A percentile compares a stretch with the other conserved stretches of the same genome.
These are phyloP conservation scores for Mustelus asterias DNA, from an alignment of 2,113 vertebrate species.

Conservation along the genomic window DNA sequence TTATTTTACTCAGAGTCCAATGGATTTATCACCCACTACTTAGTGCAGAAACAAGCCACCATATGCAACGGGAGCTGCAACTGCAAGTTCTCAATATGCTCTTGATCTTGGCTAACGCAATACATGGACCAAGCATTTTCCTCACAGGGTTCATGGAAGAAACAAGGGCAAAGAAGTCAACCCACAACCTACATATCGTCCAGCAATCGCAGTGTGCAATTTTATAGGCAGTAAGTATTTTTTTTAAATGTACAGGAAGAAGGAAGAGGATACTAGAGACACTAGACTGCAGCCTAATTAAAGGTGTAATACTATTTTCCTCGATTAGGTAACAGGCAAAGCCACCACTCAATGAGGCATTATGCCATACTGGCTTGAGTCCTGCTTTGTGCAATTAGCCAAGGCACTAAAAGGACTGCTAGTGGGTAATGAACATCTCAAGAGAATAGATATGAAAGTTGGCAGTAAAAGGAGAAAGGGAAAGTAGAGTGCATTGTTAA, in stretches of 20 bases:
- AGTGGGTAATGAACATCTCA: background rate
- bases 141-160: background rate
- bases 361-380: background rate
- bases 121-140: background rate
- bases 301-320: background rate
- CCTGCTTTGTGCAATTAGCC: background rate
- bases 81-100: background rate
- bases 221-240: background rate
- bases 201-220: background rate
- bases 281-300: background rate
- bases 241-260: background rate
- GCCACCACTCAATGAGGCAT: background rate
- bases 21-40: background rate
- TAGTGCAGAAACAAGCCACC: background rate
- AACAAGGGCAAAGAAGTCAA: background rate
- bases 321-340: background rate
- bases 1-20: background rate
- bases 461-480: background rate
- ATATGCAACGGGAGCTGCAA: background rate
- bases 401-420: background rate
- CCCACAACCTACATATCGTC: background rate
- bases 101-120: background rate
- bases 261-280: background rate
- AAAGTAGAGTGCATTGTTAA: background rate
- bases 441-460: background rate